phyloP scores from a whole-genome alignment of 2,888 invertebrate species.

The Lasiommata megera region DNA sequence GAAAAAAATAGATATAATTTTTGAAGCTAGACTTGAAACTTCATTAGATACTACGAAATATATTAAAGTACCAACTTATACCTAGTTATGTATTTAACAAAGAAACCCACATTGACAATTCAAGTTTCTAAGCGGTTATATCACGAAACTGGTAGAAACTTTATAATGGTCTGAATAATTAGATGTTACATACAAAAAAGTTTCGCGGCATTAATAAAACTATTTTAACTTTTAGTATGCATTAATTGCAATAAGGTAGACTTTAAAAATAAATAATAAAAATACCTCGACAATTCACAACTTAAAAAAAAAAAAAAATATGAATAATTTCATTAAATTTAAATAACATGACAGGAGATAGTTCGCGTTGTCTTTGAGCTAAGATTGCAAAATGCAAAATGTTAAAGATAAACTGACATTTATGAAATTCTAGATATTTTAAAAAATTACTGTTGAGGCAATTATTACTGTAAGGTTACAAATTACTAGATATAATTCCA shows the following conservation, averaged over 20 bases:
- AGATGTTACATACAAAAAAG: constrained; percentile 1
- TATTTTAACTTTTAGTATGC: neutral
- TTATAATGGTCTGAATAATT: neutral
- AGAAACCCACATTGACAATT: constrained; percentile 8
- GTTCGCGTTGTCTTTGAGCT: too few species aligned
- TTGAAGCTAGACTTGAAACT: neutral
- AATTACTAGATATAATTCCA: neutral
- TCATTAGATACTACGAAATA: neutral
- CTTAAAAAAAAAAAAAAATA: too few species aligned
- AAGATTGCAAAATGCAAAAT: neutral
- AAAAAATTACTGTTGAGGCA: neutral
- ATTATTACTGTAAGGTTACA: too few species aligned
- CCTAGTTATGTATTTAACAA: neutral
- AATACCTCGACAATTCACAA: too few species aligned
- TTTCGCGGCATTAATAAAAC: neutral
- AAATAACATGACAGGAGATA: neutral
- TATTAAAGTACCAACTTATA: neutral
- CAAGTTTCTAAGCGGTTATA: constrained; percentile 11
- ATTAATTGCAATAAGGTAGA: neutral
- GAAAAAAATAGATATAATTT: neutral
- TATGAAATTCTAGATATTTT: neutral
- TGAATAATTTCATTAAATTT: neutral
- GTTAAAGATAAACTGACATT: neutral
- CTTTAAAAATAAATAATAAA: too few species aligned
- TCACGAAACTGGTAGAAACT: constrained; percentile 11